Conservation (phyloP, 2,797 vertebrate genomes). For the Serranus cabrilla region DNA sequence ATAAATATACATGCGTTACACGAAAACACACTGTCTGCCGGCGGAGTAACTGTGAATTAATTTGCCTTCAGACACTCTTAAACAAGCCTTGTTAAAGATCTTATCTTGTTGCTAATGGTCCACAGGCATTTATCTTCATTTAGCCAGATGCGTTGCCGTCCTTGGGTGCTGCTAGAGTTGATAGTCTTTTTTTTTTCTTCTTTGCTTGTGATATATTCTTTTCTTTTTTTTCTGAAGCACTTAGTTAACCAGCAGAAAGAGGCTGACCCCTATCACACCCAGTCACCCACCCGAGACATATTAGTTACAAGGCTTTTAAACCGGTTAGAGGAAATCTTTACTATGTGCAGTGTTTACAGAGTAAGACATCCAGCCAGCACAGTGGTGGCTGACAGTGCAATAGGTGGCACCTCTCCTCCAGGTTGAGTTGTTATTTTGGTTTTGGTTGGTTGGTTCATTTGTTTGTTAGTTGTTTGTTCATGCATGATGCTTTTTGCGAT, state of each 20-base stretch:
- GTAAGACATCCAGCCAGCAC: constrained; percentile 30
- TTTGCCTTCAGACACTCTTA: constrained; percentile 90
- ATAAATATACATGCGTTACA: constrained; percentile 90
- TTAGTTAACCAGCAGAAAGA: constrained; percentile 70
- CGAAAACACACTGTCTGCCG: constrained; percentile 84
- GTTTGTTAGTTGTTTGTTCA: constrained; percentile 50
- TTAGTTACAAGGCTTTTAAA: constrained; percentile 71
- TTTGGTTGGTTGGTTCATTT: constrained; percentile 44
- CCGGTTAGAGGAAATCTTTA: constrained; percentile 59
- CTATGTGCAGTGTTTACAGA: constrained; percentile 45
- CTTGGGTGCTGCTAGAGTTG: constrained; percentile 76
- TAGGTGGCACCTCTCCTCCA: constrained; percentile 9
- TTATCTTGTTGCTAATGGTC: constrained; percentile 89
- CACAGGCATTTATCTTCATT: constrained; percentile 88
- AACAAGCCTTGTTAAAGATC: constrained; percentile 90
- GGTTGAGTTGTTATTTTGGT: constrained; percentile 39
- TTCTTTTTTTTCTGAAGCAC: constrained; percentile 54
- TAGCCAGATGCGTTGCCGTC: constrained; percentile 81
- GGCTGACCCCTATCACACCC: constrained; percentile 57
- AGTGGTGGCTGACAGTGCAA: constrained; percentile 33
- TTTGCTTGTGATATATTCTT: constrained; percentile 62
- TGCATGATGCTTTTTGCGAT: constrained; percentile 38
- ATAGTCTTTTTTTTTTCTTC: constrained; percentile 60
- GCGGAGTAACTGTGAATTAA: constrained; percentile 87
- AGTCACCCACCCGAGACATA: constrained; percentile 70